Evolutionary conservation across 2,888 invertebrate species (phyloP).

Genomic region (Eupithecia inturbata): DNA sequence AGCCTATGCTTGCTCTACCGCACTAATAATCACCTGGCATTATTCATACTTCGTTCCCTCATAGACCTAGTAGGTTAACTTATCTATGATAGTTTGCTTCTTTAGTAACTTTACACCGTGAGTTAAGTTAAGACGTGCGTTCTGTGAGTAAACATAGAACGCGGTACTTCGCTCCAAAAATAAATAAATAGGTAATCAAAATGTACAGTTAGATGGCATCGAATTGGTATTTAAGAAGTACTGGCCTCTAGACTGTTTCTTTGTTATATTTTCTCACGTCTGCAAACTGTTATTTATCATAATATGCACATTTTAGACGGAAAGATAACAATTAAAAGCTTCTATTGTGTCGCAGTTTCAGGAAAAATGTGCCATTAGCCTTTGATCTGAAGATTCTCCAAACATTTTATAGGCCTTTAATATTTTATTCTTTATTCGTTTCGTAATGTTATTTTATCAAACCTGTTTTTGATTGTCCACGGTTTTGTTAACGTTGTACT

Average conservation of each 20-base stretch:
- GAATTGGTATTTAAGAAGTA: not conserved
- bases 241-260: constrained; percentile 54
- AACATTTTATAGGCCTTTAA: not conserved
- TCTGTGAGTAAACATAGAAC: not conserved
- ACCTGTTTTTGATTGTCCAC: no score
- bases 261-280: constrained; percentile 54
- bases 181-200: constrained; percentile 4
- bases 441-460: no score
- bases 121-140: not conserved
- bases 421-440: no score
- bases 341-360: constrained; percentile 21
- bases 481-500: no score
- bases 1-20: not conserved
- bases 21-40: not conserved
- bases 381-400: not conserved
- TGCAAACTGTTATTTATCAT: constrained; percentile 55
- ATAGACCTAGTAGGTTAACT: not conserved
- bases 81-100: not conserved
- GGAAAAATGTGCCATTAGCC: not conserved
- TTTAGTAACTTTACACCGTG: not conserved
- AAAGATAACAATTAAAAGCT: constrained; percentile 45
- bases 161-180: not conserved
- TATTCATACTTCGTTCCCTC: not conserved
- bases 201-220: constrained; percentile 30
- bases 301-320: constrained; percentile 54